phyloP scores from a whole-genome alignment of 2,888 invertebrate genomes.

The Agrenia bidenticulata region DNA sequence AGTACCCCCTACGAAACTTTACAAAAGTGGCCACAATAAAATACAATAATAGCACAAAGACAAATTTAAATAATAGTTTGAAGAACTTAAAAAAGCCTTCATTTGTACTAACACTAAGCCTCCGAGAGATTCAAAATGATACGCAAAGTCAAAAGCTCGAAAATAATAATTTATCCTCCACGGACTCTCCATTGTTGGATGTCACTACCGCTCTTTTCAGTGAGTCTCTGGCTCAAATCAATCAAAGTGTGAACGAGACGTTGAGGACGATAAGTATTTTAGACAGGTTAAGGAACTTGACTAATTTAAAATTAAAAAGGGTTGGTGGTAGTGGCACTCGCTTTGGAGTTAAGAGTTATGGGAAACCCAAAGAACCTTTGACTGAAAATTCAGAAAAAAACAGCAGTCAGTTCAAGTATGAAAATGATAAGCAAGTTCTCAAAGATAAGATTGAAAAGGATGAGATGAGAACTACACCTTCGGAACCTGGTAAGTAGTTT shows the following conservation, averaged over 20 bases:
- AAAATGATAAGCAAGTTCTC: background rate
- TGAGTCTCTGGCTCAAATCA: background rate
- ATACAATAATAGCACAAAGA: background rate
- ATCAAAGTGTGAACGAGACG: slow-evolving; percentile 1
- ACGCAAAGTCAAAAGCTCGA: too few species aligned
- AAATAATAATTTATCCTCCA: too few species aligned
- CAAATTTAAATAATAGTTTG: background rate
- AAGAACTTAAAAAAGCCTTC: background rate
- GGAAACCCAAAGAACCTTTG: background rate
- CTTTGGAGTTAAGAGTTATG: slow-evolving; percentile 32
- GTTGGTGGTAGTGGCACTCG: background rate
- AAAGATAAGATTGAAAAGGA: too few species aligned
- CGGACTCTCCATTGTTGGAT: background rate
- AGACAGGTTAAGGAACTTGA: slow-evolving; percentile 40
- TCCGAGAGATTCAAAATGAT: background rate
- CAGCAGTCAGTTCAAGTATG: slow-evolving; percentile 8
- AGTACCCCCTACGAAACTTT: slow-evolving; percentile 13
- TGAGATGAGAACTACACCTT: too few species aligned
- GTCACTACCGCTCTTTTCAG: slow-evolving; percentile 4
- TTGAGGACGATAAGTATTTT: slow-evolving; percentile 38
- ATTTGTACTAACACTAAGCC: background rate
- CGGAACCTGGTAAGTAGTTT: too few species aligned
- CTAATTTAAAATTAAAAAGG: slow-evolving; percentile 29
- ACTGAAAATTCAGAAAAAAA: background rate
- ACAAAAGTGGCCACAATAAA: slow-evolving; percentile 13